Conservation (phyloP, 2,113 vertebrate species). For the Scolopax mira region DNA sequence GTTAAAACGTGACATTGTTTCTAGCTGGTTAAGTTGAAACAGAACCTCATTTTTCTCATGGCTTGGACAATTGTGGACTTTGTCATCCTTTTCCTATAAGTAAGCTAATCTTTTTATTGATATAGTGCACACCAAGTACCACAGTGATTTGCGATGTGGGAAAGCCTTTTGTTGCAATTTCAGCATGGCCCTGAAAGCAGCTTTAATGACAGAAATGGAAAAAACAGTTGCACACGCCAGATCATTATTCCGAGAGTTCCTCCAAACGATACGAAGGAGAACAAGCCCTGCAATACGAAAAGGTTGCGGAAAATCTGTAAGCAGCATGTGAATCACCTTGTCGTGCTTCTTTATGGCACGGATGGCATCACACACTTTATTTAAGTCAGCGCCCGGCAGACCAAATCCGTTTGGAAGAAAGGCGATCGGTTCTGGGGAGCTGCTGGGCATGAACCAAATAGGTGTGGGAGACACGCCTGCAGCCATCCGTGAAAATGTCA, state of each 20-base stretch:
- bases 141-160: slow-evolving; percentile 44
- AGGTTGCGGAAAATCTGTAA: slow-evolving; percentile 1
- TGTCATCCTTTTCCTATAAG: slow-evolving; percentile 59
- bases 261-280: not conserved
- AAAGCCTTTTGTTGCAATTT: slow-evolving; percentile 38
- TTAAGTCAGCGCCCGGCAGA: not conserved
- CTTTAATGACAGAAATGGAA: slow-evolving; percentile 43
- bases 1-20: not conserved
- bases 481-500: not conserved
- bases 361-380: not conserved
- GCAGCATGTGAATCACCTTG: slow-evolving; percentile 38
- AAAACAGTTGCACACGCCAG: not conserved
- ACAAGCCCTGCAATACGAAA: not conserved
- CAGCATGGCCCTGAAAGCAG: not conserved
- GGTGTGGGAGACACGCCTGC: slow-evolving; percentile 21
- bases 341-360: not conserved
- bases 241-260: slow-evolving; percentile 15
- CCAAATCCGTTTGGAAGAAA: slow-evolving; percentile 16
- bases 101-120: slow-evolving; percentile 60
- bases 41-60: slow-evolving; percentile 51
- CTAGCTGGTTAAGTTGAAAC: slow-evolving; percentile 16
- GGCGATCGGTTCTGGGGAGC: not conserved
- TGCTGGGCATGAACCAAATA: not conserved
- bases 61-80: slow-evolving; percentile 25
- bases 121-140: slow-evolving; percentile 40